A percentile compares a stretch with the other conserved stretches of the same genome.
These are phyloP conservation scores for Penaeus chinensis DNA, from an alignment of 1,140 invertebrate species.

Conservation along the genomic window DNA sequence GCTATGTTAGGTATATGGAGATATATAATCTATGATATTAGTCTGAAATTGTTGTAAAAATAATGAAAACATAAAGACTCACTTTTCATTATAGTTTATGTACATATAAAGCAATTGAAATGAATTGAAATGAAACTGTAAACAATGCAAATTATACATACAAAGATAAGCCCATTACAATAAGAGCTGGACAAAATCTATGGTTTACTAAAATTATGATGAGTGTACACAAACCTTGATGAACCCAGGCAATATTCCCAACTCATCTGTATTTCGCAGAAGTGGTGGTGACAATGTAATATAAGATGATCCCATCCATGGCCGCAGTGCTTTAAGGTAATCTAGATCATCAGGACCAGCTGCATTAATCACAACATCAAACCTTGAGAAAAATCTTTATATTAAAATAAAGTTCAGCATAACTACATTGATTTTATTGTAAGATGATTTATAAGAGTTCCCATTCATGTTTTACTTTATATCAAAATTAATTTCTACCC, in stretches of 20 bases:
- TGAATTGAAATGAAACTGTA: no score
- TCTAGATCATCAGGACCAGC: conserved; percentile 46
- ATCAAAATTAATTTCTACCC: conserved; percentile 66
- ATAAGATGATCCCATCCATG: conserved; percentile 80
- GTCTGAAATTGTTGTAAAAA: not conserved
- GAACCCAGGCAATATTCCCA: conserved; percentile 75
- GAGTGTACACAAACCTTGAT: conserved; percentile 9
- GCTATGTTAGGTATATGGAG: not conserved
- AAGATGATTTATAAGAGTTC: not conserved
- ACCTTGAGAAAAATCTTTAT: conserved; percentile 17
- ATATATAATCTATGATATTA: not conserved
- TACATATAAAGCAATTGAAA: no score
- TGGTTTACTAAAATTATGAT: not conserved
- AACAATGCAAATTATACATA: no score
- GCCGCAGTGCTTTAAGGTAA: conserved; percentile 68
- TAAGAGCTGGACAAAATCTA: not conserved
- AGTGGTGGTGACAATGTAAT: conserved; percentile 87
- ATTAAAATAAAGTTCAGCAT: not conserved
- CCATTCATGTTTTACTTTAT: not conserved
- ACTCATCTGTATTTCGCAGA: conserved; percentile 82
- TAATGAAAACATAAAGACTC: not conserved
- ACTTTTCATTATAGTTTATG: no score
- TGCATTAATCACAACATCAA: conserved; percentile 44
- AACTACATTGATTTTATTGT: not conserved
- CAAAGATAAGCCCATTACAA: no score